Percentiles rank a stretch among this genome's conserved stretches.
These are phyloP conservation scores for Amphipoea oculea DNA, from an alignment of 2,888 invertebrate genomes.

Conservation along the genomic window DNA sequence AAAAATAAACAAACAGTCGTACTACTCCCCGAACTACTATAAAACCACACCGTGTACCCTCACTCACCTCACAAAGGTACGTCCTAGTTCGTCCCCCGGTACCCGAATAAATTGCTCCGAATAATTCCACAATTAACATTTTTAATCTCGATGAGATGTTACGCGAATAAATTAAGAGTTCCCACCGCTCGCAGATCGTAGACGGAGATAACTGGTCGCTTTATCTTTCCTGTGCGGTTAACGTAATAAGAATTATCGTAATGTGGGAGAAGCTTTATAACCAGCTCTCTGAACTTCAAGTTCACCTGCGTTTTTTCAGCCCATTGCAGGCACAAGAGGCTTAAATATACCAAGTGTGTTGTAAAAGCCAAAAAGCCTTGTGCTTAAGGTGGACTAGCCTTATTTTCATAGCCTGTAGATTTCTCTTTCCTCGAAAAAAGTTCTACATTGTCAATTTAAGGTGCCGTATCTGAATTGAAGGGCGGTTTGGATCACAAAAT, in stretches of 20 bases:
- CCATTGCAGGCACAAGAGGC: not conserved
- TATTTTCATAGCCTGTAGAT: not conserved
- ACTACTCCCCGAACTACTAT: slow-evolving; percentile 28
- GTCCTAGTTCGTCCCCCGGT: slow-evolving; percentile 68
- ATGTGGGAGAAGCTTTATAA: slow-evolving; percentile 1
- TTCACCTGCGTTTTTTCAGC: slow-evolving; percentile 6
- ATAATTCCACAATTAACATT: slow-evolving; percentile 90
- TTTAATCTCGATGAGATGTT: slow-evolving; percentile 89
- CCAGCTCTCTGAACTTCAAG: not conserved
- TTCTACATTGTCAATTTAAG: no score
- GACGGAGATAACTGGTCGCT: slow-evolving; percentile 74
- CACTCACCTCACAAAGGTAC: slow-evolving; percentile 79
- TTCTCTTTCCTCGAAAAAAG: not conserved
- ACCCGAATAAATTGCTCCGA: slow-evolving; percentile 86
- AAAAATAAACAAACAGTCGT: slow-evolving; percentile 25
- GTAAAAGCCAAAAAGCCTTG: no score
- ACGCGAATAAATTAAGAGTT: slow-evolving; percentile 84
- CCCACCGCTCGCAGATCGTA: slow-evolving; percentile 70
- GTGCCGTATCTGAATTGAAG: no score
- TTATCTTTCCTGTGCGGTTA: slow-evolving; percentile 71
- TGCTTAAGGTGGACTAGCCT: no score
- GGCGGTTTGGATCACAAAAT: no score
- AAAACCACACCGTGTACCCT: slow-evolving; percentile 72
- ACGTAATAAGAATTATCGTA: slow-evolving; percentile 41
- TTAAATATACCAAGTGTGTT: not conserved